Percentiles rank a stretch among this genome's conserved stretches.
These are phyloP conservation scores for Drosophila aff. DNA, from an alignment of 1,140 invertebrate species.

Conservation along the genomic window DNA sequence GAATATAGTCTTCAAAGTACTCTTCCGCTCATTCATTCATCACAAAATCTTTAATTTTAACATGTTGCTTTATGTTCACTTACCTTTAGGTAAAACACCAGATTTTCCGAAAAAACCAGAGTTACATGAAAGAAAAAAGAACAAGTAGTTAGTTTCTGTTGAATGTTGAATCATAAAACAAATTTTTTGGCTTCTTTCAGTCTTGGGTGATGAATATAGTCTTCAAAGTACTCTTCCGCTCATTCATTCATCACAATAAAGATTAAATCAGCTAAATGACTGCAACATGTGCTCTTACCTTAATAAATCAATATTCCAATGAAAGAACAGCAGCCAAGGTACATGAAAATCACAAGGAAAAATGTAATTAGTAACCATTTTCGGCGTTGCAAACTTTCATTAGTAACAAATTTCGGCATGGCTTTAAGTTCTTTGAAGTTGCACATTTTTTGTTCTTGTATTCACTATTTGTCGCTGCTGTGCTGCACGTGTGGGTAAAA, in stretches of 20 bases:
- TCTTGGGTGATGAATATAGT: constrained; percentile 84
- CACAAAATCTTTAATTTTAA: constrained; percentile 20
- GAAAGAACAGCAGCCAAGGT: not conserved
- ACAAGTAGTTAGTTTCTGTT: constrained; percentile 7
- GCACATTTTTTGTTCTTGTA: constrained; percentile 7
- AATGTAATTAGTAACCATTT: not conserved
- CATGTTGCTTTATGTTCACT: not conserved
- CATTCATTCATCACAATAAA: constrained; percentile 59
- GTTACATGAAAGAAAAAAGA: constrained; percentile 20
- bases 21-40: constrained; percentile 76
- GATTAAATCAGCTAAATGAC: not conserved
- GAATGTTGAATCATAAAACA: not conserved
- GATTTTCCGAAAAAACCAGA: not conserved
- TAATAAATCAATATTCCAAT: not conserved
- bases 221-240: constrained; percentile 82
- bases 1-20: constrained; percentile 84
- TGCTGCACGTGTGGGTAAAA: constrained; percentile 58
- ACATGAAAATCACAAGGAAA: constrained; percentile 6
- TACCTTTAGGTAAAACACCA: constrained; percentile 24
- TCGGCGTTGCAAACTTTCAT: not conserved
- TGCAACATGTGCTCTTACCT: constrained; percentile 5
- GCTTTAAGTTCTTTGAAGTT: not conserved
- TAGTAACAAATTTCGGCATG: not conserved
- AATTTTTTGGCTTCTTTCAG: constrained; percentile 36
- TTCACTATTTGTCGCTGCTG: constrained; percentile 25